A percentile compares a stretch with the other conserved stretches of the same genome.
phyloP scores from a whole-genome alignment of 2,113 vertebrate species.

The Marmota flaviventris region DNA sequence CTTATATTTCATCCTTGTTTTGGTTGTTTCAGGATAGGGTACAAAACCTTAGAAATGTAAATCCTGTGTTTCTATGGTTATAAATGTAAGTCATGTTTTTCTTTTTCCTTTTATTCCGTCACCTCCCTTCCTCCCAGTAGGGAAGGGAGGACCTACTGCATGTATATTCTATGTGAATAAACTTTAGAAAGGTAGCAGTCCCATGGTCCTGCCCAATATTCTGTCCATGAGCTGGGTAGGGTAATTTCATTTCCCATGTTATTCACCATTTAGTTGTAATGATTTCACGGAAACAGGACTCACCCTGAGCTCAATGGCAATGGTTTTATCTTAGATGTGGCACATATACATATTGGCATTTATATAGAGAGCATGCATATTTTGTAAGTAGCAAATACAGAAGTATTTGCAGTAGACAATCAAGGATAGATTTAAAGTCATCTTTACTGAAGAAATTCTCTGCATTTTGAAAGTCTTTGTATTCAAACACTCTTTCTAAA shows the following conservation, averaged over 20 bases:
- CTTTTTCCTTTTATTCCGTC: neutral
- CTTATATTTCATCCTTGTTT: neutral
- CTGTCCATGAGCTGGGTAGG: neutral
- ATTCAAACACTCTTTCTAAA: neutral
- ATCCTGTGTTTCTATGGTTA: neutral
- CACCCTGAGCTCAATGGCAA: slow-evolving; percentile 63
- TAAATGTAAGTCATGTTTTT: neutral
- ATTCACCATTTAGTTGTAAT: slow-evolving; percentile 41
- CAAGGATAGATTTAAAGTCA: neutral
- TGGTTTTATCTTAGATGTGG: neutral
- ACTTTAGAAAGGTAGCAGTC: slow-evolving; percentile 66
- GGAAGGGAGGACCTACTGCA: too few species aligned
- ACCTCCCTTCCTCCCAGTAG: too few species aligned
- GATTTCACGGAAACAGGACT: slow-evolving; percentile 20
- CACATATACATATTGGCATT: neutral
- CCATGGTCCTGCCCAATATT: slow-evolving; percentile 68
- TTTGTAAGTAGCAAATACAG: slow-evolving; percentile 20
- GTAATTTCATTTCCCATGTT: slow-evolving; percentile 82
- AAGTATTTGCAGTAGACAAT: slow-evolving; percentile 26
- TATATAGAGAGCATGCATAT: neutral
- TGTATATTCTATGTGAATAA: slow-evolving; percentile 66
- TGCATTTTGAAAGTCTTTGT: neutral
- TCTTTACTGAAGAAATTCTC: neutral
- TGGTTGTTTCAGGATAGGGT: neutral
- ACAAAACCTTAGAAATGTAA: neutral